Percentiles rank a stretch among this genome's conserved stretches.
phyloP scores from a whole-genome alignment of 2,888 invertebrate species.

The Meghimatium bilineatum region DNA sequence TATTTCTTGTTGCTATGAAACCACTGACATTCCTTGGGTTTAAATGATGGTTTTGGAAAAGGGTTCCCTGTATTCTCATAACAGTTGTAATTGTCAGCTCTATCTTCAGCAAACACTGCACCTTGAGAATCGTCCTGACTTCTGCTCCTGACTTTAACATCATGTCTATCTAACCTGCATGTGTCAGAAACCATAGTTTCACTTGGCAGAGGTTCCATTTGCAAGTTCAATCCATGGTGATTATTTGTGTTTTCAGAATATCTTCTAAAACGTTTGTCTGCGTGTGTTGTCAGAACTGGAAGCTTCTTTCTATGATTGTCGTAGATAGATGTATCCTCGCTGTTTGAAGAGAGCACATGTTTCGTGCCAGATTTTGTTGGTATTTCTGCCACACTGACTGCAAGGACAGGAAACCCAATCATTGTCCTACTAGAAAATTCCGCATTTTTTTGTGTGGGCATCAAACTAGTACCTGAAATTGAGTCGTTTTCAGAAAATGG shows the following conservation, averaged over 20 bases:
- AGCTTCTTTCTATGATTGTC: background rate
- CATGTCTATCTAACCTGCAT: conserved; percentile 17
- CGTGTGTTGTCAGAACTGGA: background rate
- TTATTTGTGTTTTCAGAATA: background rate
- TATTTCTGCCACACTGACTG: conserved; percentile 35
- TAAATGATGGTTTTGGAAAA: conserved; percentile 58
- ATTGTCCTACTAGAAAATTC: conserved; percentile 1
- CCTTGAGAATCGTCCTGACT: background rate
- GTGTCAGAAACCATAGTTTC: background rate
- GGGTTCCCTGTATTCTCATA: background rate
- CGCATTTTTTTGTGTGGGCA: background rate
- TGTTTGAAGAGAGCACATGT: background rate
- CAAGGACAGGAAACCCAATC: conserved; percentile 44
- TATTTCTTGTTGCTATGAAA: conserved; percentile 56
- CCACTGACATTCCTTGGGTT: conserved; percentile 53
- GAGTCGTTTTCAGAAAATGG: conserved; percentile 65
- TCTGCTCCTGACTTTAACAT: conserved; percentile 26
- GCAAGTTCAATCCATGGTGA: conserved; percentile 27
- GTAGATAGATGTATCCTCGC: background rate
- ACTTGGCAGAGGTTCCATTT: background rate
- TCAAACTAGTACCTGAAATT: background rate
- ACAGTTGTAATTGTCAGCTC: background rate
- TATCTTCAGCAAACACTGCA: background rate
- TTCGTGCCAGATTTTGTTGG: background rate
- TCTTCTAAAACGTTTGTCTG: conserved; percentile 27